Evolutionary conservation across 2,888 invertebrate genomes (phyloP), one percentile per base, ranked within the genome.

Genomic region (Macaria liturata): DNA sequence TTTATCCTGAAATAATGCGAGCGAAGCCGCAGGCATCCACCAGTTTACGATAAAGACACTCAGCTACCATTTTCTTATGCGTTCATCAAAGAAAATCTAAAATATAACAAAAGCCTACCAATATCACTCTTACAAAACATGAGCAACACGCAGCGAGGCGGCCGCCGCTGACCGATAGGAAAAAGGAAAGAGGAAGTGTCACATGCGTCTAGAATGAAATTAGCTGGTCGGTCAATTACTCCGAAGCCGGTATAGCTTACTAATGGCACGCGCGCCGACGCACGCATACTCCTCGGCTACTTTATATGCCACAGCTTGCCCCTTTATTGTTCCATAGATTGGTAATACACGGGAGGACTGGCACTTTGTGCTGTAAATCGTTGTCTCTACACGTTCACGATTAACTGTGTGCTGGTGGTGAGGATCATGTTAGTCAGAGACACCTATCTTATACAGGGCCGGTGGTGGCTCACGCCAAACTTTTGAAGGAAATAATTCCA

Each of bases 261-360:
- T 88, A 89, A 90, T 90, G 85, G 83, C 84, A 80, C 81, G 78
- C 76, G 84, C 83, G 80, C 80, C 83, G 85, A 78, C 74, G 75
- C 80, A 76, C 86, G 91, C 84, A 88, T 90, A 87, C 88, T 78
- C 72, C 83, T 80, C 80, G 77, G 81, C 84, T 88, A 84, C 90
- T 91, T 89, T 80, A 83, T 88, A 91, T 91, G 88, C 90, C 76
- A 70, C 66, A 66, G 67, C 76, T 84, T 85, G 79, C 77, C 84
- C 80, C 85, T 90, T 91, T 91, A 91, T 91, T 90, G 91, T 91
- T 90, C 87, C 85, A 88, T 88, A 86, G 90, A 87, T 90, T 76
- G 88, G 88, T 91, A 91, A 91, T 91, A 91, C 91, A 91, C 89
- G 86, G 84, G 85, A 86, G 88, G 88, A 90, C 88, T 86, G 89